Conservation (phyloP, 23 tunicate genomes). For the Ciona savignyi region DNA sequence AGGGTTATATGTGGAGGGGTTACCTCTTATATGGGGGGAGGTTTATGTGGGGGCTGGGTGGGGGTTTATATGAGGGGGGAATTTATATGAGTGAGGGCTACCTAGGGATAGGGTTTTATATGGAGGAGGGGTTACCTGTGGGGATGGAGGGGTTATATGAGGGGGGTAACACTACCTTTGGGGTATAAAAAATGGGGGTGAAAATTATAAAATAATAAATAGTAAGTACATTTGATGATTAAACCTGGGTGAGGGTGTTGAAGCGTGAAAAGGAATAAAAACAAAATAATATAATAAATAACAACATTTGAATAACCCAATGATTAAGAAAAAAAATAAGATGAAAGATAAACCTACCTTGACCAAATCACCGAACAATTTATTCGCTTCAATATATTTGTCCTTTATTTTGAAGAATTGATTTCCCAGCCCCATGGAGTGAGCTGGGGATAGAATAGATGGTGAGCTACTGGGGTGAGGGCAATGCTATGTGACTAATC, state of each 20-base stretch:
- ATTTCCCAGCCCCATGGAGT: conserved; percentile 95
- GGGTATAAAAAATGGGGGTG: neutral
- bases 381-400: conserved; percentile 84
- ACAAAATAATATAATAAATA: neutral
- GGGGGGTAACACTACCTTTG: neutral
- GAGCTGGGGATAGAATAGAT: conserved; percentile 52
- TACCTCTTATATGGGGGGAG: too few relatives aligned
- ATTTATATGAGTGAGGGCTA: too few relatives aligned
- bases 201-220: too few relatives aligned
- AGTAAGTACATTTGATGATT: neutral
- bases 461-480: too few relatives aligned
- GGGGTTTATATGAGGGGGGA: too few relatives aligned
- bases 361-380: conserved; percentile 87
- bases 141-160: neutral
- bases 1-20: too few relatives aligned
- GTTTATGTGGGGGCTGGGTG: too few relatives aligned
- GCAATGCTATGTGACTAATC: too few relatives aligned
- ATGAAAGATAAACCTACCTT: conserved; percentile 44
- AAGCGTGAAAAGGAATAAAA: too few relatives aligned
- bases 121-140: neutral
- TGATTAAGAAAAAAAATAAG: neutral
- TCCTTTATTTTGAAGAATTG: conserved; percentile 91
- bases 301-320: neutral
- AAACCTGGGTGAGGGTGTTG: too few relatives aligned
- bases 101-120: too few relatives aligned